Conservation (phyloP, 2,797 vertebrate genomes). For the Iguana delicatissima region DNA sequence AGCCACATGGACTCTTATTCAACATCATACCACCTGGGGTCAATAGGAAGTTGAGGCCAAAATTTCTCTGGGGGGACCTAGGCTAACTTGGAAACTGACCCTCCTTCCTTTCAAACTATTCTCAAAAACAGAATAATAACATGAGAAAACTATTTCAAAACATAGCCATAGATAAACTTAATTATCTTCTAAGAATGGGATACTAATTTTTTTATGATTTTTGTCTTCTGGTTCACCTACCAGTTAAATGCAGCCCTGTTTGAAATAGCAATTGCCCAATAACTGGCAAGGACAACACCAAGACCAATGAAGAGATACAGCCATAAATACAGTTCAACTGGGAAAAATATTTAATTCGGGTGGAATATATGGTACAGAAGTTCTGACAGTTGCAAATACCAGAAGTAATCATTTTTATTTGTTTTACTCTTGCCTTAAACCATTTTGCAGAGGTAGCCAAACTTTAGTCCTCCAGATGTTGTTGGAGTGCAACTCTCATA, state of each 20-base stretch:
- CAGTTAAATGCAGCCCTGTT: conserved; percentile 19
- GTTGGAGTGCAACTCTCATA: background rate
- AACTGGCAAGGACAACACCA: background rate
- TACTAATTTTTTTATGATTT: conserved; percentile 32
- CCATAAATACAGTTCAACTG: background rate
- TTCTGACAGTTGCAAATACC: background rate
- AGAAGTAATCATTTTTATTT: background rate
- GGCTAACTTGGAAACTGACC: background rate
- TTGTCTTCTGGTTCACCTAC: background rate
- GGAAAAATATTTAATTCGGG: background rate
- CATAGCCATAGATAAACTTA: background rate
- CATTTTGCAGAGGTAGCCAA: background rate
- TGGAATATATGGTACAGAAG: background rate
- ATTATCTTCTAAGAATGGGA: conserved; percentile 33
- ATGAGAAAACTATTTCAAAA: conserved; percentile 46
- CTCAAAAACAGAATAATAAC: background rate
- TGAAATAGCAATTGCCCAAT: conserved; percentile 38
- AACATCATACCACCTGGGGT: background rate
- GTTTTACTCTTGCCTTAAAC: background rate
- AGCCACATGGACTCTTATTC: too few relatives aligned
- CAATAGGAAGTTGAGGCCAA: background rate
- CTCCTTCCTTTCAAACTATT: background rate
- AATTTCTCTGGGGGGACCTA: background rate
- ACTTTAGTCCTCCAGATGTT: background rate
- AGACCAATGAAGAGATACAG: background rate